phyloP scores from a whole-genome alignment of 2,797 vertebrate genomes.

The Tympanoctomys barrerae region DNA sequence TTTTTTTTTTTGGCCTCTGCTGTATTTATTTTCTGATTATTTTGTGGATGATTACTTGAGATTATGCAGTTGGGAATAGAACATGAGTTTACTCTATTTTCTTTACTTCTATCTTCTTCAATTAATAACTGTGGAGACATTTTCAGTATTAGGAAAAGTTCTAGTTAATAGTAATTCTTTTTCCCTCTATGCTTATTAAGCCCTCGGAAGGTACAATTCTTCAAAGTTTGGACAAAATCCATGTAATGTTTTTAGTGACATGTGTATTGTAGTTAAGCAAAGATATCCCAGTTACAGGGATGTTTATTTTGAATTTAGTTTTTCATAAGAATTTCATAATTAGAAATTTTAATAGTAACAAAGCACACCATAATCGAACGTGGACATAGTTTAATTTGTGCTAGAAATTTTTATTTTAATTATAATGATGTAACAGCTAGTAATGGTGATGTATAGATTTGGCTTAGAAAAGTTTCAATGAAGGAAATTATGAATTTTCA shows the following conservation, averaged over 20 bases:
- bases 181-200: neutral
- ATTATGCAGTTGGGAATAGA: conserved; percentile 7
- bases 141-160: conserved; percentile 69
- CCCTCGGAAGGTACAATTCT: conserved; percentile 51
- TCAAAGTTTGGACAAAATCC: conserved; percentile 59
- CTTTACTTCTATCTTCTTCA: neutral
- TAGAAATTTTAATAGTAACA: conserved; percentile 6
- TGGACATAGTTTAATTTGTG: conserved; percentile 28
- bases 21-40: conserved; percentile 44
- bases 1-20: conserved; percentile 34
- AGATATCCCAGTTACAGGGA: neutral
- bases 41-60: conserved; percentile 36
- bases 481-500: conserved; percentile 46
- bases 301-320: conserved; percentile 54
- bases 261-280: neutral
- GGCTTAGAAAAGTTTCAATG: conserved; percentile 24
- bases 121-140: conserved; percentile 42
- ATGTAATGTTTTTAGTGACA: conserved; percentile 67
- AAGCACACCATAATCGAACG: conserved; percentile 32
- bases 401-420: neutral
- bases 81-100: neutral
- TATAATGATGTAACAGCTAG: neutral
- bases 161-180: conserved; percentile 8
- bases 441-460: neutral
- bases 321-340: conserved; percentile 14